Evolutionary conservation across 2,888 invertebrate species (phyloP), one percentile per base, ranked within the genome.

Genomic region (Stegophylla sp.): DNA sequence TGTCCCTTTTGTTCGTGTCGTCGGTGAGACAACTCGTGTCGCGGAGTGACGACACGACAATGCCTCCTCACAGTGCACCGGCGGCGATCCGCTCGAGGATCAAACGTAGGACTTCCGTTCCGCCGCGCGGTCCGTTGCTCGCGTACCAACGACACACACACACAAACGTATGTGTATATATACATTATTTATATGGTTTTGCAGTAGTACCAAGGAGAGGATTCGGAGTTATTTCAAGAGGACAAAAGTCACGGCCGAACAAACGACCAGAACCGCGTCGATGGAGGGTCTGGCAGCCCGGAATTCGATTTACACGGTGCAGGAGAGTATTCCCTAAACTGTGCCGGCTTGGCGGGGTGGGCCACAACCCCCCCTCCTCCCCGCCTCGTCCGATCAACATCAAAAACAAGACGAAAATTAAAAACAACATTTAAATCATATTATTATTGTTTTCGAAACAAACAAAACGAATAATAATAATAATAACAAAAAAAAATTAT

Each of bases 191-290:
- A n/a, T n/a, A n/a, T n/a, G 23, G 53, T 85, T 84, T 79, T 51
- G 15, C 85, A 90, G 90, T 83, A 87, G 88, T 26, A 89, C 89
- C 71, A 90, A 90, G 84, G 89, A 90, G 83, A 88, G 90, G 45
- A 85, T 90, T 0, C 87, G 89, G 41, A 89, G 89, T 77, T 90
- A 90, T 85, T 89, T 90, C 84, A 79, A 79, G 51, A 48, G 79
- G 41, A 79, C 79, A 28, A 79, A 71, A 63, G 79, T 79, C 17
- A 51, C 88, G 89, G 12, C 87, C 89, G 86, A 85, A 88, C 85
- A 85, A 88, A 86, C 85, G 88, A 85, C 86, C 85, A 83, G 86
- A 84, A 85, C 88, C 86, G 82, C 87, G 84, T 85, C 79, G 69
- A 71, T 56, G 75, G 81, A 66, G 34, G 76, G 51, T 45, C 59